Percentiles rank a stretch among this genome's conserved stretches.
Conservation (phyloP, 2,113 vertebrate species). For the Leuciscus idus region DNA sequence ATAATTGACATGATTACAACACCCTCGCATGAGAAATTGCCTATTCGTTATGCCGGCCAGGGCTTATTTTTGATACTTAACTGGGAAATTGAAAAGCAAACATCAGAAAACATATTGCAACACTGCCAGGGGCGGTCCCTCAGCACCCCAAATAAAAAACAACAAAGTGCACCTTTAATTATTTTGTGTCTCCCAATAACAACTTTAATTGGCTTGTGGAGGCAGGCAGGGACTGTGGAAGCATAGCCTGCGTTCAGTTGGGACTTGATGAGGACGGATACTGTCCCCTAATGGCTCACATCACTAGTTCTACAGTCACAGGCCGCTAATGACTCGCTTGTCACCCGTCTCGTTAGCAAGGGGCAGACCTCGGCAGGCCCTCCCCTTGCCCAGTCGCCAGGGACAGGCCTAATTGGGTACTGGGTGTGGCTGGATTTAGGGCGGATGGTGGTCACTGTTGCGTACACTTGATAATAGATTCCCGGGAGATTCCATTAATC, state of each 20-base stretch:
- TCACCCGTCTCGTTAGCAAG: constrained; percentile 78
- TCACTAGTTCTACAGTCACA: constrained; percentile 67
- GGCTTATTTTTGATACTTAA: constrained; percentile 68
- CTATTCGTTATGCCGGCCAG: constrained; percentile 51
- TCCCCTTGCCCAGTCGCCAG: constrained; percentile 78
- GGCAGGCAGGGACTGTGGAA: constrained; percentile 64
- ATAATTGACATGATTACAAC: constrained; percentile 39
- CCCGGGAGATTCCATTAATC: constrained; percentile 60
- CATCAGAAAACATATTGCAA: constrained; percentile 70
- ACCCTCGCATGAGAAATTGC: constrained; percentile 27
- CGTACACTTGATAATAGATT: constrained; percentile 64
- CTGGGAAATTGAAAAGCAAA: constrained; percentile 68
- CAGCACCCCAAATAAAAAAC: constrained; percentile 68
- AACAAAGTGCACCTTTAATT: constrained; percentile 73
- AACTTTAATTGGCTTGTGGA: constrained; percentile 80
- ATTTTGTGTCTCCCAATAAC: constrained; percentile 79
- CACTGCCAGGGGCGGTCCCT: constrained; percentile 61
- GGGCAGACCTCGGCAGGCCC: constrained; percentile 75
- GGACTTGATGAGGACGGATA: constrained; percentile 74
- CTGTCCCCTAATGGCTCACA: constrained; percentile 72
- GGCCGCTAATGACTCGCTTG: constrained; percentile 76
- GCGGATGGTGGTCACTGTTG: constrained; percentile 59
- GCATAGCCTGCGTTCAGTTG: constrained; percentile 73
- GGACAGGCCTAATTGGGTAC: constrained; percentile 84
- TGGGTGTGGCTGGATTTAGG: constrained; percentile 59